These are phyloP conservation scores for Zosterops japonicus DNA, from an alignment of 2,113 vertebrate genomes.

Conservation along the genomic window DNA sequence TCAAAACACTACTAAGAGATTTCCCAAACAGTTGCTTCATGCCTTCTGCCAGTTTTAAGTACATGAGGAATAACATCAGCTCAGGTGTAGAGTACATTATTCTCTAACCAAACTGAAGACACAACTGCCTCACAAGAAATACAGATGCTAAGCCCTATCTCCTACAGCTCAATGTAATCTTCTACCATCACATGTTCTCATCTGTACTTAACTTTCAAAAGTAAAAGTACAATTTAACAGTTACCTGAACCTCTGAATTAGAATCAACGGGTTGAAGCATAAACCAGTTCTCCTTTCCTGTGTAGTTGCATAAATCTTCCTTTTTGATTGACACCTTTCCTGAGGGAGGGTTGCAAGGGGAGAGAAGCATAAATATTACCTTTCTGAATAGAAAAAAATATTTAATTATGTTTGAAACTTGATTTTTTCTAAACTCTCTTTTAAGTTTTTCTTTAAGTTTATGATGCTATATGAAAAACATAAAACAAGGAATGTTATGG, in stretches of 20 bases:
- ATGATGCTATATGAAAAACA: neutral
- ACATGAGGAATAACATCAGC: neutral
- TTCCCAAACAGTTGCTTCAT: neutral
- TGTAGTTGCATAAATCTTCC: conserved; percentile 90
- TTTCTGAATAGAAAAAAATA: neutral
- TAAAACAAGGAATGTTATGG: neutral
- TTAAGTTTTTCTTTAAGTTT: neutral
- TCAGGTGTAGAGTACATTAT: neutral
- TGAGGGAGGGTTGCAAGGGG: conserved; percentile 33
- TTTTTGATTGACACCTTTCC: conserved; percentile 96
- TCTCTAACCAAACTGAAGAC: neutral
- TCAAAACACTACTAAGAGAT: neutral
- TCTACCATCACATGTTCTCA: neutral
- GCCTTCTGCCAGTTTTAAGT: neutral
- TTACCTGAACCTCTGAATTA: conserved; percentile 98
- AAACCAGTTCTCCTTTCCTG: conserved; percentile 94
- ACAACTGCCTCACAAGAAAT: neutral
- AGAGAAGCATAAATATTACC: neutral
- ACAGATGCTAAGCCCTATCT: neutral
- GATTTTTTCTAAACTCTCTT: neutral
- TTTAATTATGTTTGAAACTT: neutral
- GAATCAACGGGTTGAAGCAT: conserved; percentile 91
- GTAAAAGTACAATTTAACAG: neutral
- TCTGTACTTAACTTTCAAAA: neutral
- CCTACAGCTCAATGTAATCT: neutral